Conservation (phyloP, 2,797 vertebrate genomes). For the Pteronotus mesoamericanus region DNA sequence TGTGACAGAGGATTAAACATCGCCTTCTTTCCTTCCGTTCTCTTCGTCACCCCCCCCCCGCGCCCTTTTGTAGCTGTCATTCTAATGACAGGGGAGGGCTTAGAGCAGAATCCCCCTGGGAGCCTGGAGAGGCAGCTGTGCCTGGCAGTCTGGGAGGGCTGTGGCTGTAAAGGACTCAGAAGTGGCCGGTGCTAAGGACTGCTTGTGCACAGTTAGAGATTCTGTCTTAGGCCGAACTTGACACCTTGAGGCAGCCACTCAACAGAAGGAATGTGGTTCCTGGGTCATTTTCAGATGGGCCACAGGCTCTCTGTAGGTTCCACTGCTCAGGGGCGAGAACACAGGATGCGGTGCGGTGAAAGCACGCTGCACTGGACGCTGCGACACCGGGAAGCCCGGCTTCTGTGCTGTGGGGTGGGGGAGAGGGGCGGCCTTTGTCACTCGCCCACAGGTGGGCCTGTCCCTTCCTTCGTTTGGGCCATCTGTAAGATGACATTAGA, state of each 20-base stretch:
- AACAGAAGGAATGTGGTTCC: neutral
- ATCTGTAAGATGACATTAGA: neutral
- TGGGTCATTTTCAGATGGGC: neutral
- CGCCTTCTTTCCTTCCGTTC: neutral
- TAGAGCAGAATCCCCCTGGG: neutral
- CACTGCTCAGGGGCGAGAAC: neutral
- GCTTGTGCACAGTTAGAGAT: neutral
- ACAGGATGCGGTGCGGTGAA: accelerated
- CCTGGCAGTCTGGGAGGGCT: too few relatives aligned
- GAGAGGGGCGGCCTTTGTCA: neutral
- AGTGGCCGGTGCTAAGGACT: neutral
- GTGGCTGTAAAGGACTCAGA: neutral
- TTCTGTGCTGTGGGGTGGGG: neutral
- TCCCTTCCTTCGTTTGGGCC: neutral
- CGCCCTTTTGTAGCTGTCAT: accelerated
- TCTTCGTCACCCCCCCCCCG: neutral
- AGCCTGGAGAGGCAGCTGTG: accelerated
- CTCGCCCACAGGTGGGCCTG: neutral
- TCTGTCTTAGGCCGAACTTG: neutral
- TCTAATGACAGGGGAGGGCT: neutral
- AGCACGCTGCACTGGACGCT: neutral
- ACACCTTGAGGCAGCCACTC: neutral
- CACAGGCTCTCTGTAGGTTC: neutral
- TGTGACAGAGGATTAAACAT: too few relatives aligned
- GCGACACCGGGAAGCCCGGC: neutral